Conservation (phyloP, 2,113 vertebrate genomes). For the Lichenostomus cassidix region DNA sequence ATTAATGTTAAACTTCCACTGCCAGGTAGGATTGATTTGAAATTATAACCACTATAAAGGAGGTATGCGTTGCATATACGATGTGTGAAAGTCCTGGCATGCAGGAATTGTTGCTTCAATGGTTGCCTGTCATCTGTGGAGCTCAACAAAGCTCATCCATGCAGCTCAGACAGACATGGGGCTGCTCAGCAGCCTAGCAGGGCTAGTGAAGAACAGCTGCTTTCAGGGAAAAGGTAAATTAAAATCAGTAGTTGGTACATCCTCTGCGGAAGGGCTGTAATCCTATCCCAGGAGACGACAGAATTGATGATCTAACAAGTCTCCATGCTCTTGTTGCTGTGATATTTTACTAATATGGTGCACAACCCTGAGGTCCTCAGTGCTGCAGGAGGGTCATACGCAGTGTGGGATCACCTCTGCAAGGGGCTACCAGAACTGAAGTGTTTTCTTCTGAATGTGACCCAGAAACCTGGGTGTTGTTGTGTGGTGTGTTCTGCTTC, state of each 20-base stretch:
- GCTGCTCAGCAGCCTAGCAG: not conserved
- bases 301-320: not conserved
- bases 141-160: not conserved
- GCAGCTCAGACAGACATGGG: not conserved
- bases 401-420: not conserved
- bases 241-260: not conserved
- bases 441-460: not conserved
- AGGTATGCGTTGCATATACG: not conserved
- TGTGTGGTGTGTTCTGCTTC: not conserved
- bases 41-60: not conserved
- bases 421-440: not conserved
- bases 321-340: not conserved
- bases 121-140: not conserved
- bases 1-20: constrained; percentile 38
- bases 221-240: not conserved
- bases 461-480: not conserved
- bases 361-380: not conserved
- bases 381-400: not conserved
- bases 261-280: not conserved
- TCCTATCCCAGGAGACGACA: accelerated
- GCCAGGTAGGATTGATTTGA: constrained; percentile 6
- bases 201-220: accelerated
- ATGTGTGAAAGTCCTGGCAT: not conserved
- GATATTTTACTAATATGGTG: not conserved
- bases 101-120: not conserved